A percentile compares a stretch with the other conserved stretches of the same genome.
These are phyloP conservation scores for Neotoma lepida DNA, from an alignment of 2,113 vertebrate species.

Conservation along the genomic window DNA sequence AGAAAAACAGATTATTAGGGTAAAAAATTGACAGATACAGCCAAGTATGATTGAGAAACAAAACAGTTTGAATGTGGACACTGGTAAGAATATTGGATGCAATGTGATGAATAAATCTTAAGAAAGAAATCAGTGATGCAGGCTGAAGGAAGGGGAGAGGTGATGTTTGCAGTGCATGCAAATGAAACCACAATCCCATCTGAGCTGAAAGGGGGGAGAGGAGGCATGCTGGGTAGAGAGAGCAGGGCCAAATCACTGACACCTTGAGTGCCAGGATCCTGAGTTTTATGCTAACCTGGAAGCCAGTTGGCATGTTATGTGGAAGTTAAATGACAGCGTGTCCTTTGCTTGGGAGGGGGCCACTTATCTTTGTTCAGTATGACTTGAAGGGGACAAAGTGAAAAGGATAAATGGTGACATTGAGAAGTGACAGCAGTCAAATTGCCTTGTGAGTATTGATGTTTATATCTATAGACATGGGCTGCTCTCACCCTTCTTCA, in stretches of 20 bases:
- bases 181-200: background rate
- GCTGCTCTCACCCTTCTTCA: background rate
- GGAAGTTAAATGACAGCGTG: slow-evolving; percentile 19
- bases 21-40: slow-evolving; percentile 14
- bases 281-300: background rate
- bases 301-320: background rate
- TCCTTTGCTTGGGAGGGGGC: background rate
- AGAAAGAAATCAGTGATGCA: background rate
- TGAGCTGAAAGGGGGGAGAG: background rate
- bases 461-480: background rate
- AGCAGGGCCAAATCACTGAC: background rate
- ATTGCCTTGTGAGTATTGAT: background rate
- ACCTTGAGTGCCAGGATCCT: background rate
- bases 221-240: background rate
- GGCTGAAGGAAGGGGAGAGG: too few species aligned
- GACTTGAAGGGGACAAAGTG: background rate
- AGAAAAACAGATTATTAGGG: background rate
- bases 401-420: background rate
- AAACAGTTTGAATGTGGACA: background rate
- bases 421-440: background rate
- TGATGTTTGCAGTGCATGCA: background rate
- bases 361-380: background rate
- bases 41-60: background rate
- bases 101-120: background rate
- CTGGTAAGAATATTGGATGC: background rate